Evolutionary conservation across 2,797 vertebrate species (phyloP), one percentile per base, ranked within the genome.

Genomic region (Gorsachius magnificus): DNA sequence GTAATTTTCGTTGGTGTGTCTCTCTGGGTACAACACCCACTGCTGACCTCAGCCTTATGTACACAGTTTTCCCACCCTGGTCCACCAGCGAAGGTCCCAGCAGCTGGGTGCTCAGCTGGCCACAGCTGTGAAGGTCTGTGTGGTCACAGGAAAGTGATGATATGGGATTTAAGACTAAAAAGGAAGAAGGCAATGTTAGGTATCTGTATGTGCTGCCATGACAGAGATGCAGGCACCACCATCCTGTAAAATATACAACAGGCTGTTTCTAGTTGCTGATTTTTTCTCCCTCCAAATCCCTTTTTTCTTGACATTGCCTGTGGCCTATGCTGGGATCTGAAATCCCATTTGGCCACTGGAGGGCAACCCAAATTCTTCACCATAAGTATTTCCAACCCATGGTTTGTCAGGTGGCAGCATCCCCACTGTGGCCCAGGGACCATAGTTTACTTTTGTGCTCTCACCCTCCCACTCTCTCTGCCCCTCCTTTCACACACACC

Each of bases 301-400:
- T 81, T 83, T 85, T 53, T 22, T 84, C 14, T 74, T 83, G 14
- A 18, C 7, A 4, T 46, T 64, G 36, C 13, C 48, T 83, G 85
- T 87, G 53, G 91, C 41, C 48, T 56, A 1, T 12, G 13, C 64
- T 83, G 45, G 18, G 36, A 64, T 74, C 36, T 28, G 78, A 93
- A 93, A 92, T 85, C 33, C 60, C n/a, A 31, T 87, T 79, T 92
- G 66, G 43, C 82, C 87, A 54, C 69, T 80, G 92, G 81, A 94
- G 75, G 78, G 71, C 94, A 91, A 89, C 78, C 61, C 82, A 81
- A 89, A 95, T 54, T 79, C 74, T 60, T 83, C 57, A 64, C 50
- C 68, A 26, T 25, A 46, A 57, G 11, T 77, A 54, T 11, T 57
- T 85, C 24, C 51, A 89, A 28, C 19, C 51, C 19, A 5, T 13